Evolutionary conservation across 2,113 vertebrate species (phyloP).

Genomic region (Epinephelus cyanopodus): DNA sequence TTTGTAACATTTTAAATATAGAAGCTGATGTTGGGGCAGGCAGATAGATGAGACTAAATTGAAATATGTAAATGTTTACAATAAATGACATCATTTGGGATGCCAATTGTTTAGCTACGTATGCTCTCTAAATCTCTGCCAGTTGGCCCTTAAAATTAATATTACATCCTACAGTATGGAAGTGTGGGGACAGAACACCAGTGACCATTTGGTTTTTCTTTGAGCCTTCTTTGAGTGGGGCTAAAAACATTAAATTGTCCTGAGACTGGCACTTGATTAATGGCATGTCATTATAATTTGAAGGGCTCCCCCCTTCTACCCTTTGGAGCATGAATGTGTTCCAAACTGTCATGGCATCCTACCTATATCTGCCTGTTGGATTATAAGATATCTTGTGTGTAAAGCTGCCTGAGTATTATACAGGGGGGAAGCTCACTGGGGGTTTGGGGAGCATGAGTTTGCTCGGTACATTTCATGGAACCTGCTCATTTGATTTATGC

Average conservation of each 20-base stretch:
- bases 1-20: background rate
- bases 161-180: background rate
- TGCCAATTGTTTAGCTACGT: background rate
- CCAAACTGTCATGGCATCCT: conserved; percentile 21
- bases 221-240: conserved; percentile 24
- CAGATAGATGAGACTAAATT: background rate
- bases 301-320: conserved; percentile 16
- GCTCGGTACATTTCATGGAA: conserved; percentile 18
- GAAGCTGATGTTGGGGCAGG: background rate
- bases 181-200: background rate
- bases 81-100: background rate
- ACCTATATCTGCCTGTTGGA: conserved; percentile 10
- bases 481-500: conserved; percentile 3
- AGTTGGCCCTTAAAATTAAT: background rate
- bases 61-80: no score
- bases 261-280: conserved; percentile 43
- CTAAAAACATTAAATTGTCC: conserved; percentile 48
- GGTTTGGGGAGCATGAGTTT: background rate
- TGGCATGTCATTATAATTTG: conserved; percentile 51
- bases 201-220: background rate
- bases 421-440: background rate
- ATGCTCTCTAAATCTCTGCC: background rate
- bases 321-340: conserved; percentile 9
- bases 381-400: conserved; percentile 17
- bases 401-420: conserved; percentile 22